Conservation (phyloP, 2,888 invertebrate species). For the Ferrisia virgata region DNA sequence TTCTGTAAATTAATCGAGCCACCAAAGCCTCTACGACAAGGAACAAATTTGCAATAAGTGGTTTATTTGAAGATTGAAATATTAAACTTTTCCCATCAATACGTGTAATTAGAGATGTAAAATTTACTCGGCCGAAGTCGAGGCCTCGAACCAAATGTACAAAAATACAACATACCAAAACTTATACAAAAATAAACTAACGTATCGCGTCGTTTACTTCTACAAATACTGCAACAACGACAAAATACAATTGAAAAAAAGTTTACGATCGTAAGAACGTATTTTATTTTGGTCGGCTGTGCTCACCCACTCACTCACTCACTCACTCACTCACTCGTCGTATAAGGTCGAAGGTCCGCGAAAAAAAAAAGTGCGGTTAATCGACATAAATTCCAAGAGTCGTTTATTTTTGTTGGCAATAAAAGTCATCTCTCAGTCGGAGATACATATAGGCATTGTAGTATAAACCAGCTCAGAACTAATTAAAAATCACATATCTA, state of each 20-base stretch:
- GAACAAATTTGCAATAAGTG: too few relatives aligned
- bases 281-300: background rate
- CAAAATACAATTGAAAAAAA: background rate
- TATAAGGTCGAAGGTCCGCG: background rate
- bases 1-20: too few relatives aligned
- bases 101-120: background rate
- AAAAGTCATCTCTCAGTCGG: background rate
- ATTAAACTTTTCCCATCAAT: background rate
- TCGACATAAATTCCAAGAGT: background rate
- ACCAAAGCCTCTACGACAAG: too few relatives aligned
- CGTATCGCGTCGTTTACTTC: background rate
- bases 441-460: background rate
- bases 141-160: background rate
- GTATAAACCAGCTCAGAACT: background rate
- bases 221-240: background rate
- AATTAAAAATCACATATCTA: background rate
- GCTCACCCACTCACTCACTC: too few relatives aligned
- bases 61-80: background rate
- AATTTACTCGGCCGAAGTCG: background rate
- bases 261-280: background rate
- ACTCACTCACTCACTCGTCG: too few relatives aligned
- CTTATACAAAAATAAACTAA: background rate
- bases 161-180: background rate
- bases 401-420: constrained; percentile 13
- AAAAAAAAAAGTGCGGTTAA: background rate